Percentiles rank a stretch among this genome's conserved stretches.
phyloP scores from a whole-genome alignment of 1,140 invertebrate species.

The Marisa cornuarietis region DNA sequence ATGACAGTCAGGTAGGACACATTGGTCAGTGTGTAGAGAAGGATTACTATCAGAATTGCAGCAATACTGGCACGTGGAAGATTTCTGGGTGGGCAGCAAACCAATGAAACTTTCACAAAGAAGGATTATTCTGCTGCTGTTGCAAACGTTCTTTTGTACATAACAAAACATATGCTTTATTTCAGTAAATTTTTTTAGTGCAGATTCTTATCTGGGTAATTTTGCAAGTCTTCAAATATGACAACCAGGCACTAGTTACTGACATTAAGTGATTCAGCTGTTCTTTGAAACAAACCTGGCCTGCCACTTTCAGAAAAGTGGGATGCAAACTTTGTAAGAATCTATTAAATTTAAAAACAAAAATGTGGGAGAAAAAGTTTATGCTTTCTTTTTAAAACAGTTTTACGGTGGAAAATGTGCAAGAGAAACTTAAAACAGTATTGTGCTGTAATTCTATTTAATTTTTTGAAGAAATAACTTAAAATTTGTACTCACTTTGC shows the following conservation, averaged over 20 bases:
- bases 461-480: not conserved
- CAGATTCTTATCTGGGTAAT: no score
- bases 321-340: no score
- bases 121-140: constrained; percentile 67
- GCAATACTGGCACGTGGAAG: constrained; percentile 94
- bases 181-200: no score
- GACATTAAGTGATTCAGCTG: no score
- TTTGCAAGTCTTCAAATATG: no score
- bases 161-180: not conserved
- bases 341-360: not conserved
- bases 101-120: constrained; percentile 89
- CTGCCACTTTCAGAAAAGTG: no score
- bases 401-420: not conserved
- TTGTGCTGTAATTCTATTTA: not conserved
- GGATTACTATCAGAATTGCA: constrained; percentile 88
- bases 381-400: not conserved
- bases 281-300: no score
- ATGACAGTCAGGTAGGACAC: constrained; percentile 95
- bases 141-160: constrained; percentile 16
- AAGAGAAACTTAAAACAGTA: not conserved
- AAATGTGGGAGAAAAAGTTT: not conserved
- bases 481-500: constrained; percentile 70
- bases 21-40: constrained; percentile 95
- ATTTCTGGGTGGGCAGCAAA: constrained; percentile 91
- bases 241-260: no score